Conservation (phyloP, 2,113 vertebrate species). For the Plectropomus leopardus region DNA sequence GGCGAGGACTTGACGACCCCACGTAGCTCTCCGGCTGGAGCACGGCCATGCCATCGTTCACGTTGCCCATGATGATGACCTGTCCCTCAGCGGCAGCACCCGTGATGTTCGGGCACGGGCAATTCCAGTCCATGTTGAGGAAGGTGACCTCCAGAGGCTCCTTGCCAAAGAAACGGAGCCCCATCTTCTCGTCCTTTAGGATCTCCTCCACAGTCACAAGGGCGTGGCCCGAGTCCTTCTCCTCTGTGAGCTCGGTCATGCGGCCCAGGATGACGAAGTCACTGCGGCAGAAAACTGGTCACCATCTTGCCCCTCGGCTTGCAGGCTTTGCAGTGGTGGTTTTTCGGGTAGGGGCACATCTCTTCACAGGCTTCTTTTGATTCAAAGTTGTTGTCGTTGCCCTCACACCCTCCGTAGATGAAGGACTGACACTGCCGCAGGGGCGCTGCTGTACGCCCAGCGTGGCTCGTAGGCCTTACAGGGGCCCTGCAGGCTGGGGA, state of each 20-base stretch:
- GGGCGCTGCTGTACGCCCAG: slow-evolving; percentile 92
- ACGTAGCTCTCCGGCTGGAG: slow-evolving; percentile 95
- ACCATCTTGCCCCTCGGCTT: slow-evolving; percentile 94
- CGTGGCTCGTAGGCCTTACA: slow-evolving; percentile 94
- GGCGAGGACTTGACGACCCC: slow-evolving; percentile 87
- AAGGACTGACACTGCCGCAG: slow-evolving; percentile 92
- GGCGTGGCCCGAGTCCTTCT: slow-evolving; percentile 90
- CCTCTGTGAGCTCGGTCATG: slow-evolving; percentile 91
- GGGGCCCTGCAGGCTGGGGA: slow-evolving; percentile 92
- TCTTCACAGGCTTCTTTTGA: slow-evolving; percentile 94
- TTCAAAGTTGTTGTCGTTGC: slow-evolving; percentile 97
- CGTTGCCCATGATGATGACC: slow-evolving; percentile 97
- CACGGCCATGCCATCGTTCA: slow-evolving; percentile 93
- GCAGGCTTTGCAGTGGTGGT: slow-evolving; percentile 91
- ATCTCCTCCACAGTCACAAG: slow-evolving; percentile 94
- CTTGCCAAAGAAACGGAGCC: slow-evolving; percentile 93
- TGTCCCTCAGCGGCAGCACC: slow-evolving; percentile 84
- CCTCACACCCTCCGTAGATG: slow-evolving; percentile 94
- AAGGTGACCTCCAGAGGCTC: slow-evolving; percentile 95
- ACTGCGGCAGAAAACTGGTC: slow-evolving; percentile 95
- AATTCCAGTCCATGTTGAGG: slow-evolving; percentile 95
- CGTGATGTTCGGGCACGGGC: slow-evolving; percentile 97
- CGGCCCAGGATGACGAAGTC: slow-evolving; percentile 95
- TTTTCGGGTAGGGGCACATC: slow-evolving; percentile 91
- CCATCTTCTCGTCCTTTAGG: slow-evolving; percentile 98